Base-by-base conservation (phyloP, 2,888 invertebrate genomes). In the Agrenia bidenticulata region DNA sequence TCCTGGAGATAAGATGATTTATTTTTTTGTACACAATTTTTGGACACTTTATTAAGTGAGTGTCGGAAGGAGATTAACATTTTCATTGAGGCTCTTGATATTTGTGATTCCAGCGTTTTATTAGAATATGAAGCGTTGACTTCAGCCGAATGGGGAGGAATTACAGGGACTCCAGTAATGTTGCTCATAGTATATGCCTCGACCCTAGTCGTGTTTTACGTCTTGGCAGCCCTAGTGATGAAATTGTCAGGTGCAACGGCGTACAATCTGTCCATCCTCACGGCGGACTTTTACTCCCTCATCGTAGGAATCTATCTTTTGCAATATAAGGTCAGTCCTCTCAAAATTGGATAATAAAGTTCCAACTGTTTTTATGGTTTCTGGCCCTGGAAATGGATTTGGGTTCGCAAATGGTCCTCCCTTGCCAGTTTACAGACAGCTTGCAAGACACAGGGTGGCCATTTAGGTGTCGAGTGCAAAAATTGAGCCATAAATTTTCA, bases 231-330 rank as follows among this genome's bases (percentile, higher is more conserved):
- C 49, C 83, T 88, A 17, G 88, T 91, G 81, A 81, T 92, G 69
- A 84, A 86, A 77, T 85, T 88, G 77, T 89, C 90, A 13, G 89
- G 90, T 13, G 89, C 92, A n/a, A 88, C 92, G 54, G 85, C 89
- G 75, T 83, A 91, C 78, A 93, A 92, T 80, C 81, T 93, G 73
- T 89, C 90, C 11, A 85, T 92, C 66, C 81, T 93, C 63, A 66
- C 69, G 5, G 69, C 69, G 15, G 91, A 92, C 81, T 92, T 91
- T 80, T 93, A 92, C 80, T 88, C 91, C 2, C 84, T 92, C 21
- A 84, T 92, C 56, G 85, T 88, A 75, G 92, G 92, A 73, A 87
- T 92, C 80, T 85, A 88, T 77, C 84, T 90, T 72, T 90, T 91
- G 81, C 86, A 89, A 72, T 90, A 90, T 80, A 87, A 88, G 85